Percentiles rank a stretch among this genome's conserved stretches.
Conservation (phyloP, 2,888 invertebrate species). For the Rhogogaster chlorosoma region DNA sequence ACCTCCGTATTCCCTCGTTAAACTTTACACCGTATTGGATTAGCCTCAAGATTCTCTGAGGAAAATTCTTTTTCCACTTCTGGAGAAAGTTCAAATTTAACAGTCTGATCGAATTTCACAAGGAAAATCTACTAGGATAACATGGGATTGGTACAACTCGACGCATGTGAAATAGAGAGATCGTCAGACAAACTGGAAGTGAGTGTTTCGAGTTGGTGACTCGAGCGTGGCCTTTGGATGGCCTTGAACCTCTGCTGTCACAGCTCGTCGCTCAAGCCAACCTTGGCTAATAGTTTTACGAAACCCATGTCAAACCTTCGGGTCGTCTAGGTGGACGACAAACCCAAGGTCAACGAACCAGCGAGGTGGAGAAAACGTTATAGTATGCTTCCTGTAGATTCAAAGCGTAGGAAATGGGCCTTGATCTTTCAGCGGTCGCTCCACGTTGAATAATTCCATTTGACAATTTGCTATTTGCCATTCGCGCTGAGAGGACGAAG, state of each 20-base stretch:
- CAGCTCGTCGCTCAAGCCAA: slow-evolving; percentile 12
- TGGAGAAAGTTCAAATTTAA: not conserved
- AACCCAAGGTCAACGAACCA: slow-evolving; percentile 26
- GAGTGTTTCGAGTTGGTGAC: slow-evolving; percentile 24
- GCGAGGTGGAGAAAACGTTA: not conserved
- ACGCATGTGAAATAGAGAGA: not conserved
- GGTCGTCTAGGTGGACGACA: not conserved
- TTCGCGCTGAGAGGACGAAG: not conserved
- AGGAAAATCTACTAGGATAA: not conserved
- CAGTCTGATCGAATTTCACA: not conserved
- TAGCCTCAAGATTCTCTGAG: not conserved
- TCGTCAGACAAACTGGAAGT: slow-evolving; percentile 10
- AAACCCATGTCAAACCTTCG: slow-evolving; percentile 17
- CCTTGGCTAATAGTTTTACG: slow-evolving; percentile 28
- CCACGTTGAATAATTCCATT: not conserved
- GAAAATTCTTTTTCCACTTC: not conserved
- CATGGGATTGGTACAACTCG: not conserved
- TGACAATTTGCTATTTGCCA: not conserved
- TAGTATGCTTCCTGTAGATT: not conserved
- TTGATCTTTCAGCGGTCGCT: not conserved
- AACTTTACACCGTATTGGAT: not conserved
- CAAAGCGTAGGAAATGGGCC: not conserved
- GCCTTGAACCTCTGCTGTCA: slow-evolving; percentile 44
- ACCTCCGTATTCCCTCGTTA: not conserved
- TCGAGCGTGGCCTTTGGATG: slow-evolving; percentile 46